Evolutionary conservation across 2,888 invertebrate species (phyloP).

Genomic region (Oscheius onirici): DNA sequence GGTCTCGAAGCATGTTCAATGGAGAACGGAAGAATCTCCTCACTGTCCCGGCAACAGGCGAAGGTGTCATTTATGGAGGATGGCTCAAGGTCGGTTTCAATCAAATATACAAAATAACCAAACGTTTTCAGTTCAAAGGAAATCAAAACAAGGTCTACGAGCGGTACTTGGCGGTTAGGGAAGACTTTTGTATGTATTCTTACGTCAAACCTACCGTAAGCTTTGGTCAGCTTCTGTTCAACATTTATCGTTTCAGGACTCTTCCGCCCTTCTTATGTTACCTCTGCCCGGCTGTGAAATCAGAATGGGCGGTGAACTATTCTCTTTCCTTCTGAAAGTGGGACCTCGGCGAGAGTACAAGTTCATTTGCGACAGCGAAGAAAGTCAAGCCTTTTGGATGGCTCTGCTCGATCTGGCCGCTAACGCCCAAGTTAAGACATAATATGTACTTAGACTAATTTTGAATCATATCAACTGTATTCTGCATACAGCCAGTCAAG

Average conservation of each 20-base stretch:
- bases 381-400: slow-evolving; percentile 66
- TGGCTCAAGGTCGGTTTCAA: slow-evolving; percentile 41
- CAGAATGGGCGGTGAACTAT: slow-evolving; percentile 55
- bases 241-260: slow-evolving; percentile 57
- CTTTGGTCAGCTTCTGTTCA: background rate
- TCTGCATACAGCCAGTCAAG: background rate
- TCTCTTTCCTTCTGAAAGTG: slow-evolving; percentile 62
- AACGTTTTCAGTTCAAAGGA: slow-evolving; percentile 57
- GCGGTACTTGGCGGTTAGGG: slow-evolving; percentile 66
- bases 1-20: slow-evolving; percentile 43
- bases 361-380: slow-evolving; percentile 58
- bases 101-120: slow-evolving; percentile 9
- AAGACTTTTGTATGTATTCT: slow-evolving; percentile 70
- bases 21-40: slow-evolving; percentile 42
- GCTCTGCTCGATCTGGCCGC: slow-evolving; percentile 68
- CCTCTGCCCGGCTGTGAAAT: slow-evolving; percentile 69
- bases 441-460: background rate
- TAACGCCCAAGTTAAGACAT: slow-evolving; percentile 58
- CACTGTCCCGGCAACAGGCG: slow-evolving; percentile 41
- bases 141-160: slow-evolving; percentile 52
- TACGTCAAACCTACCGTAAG: slow-evolving; percentile 61
- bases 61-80: slow-evolving; percentile 45
- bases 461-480: background rate
- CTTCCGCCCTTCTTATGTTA: slow-evolving; percentile 65
- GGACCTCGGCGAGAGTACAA: slow-evolving; percentile 63